Evolutionary conservation across 2,888 invertebrate genomes (phyloP).

Genomic region (Trissolcus japonicus): DNA sequence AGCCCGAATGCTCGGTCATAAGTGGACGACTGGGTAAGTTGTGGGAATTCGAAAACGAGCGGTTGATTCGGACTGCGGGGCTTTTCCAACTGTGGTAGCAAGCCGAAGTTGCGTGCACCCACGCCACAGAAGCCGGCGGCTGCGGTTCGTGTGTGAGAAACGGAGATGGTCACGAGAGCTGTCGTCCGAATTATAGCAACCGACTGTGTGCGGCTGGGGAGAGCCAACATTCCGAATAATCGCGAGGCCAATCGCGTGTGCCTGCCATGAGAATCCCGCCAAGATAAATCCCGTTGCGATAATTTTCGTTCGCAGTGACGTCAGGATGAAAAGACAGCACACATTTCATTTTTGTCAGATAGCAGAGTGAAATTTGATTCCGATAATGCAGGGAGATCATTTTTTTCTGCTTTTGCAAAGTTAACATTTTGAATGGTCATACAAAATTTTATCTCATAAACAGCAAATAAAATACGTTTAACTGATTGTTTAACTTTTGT

Average conservation of each 20-base stretch:
- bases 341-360: too few species aligned
- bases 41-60: constrained; percentile 70
- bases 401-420: too few species aligned
- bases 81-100: constrained; percentile 59
- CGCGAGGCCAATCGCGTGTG: constrained; percentile 61
- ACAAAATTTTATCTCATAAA: too few species aligned
- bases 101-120: constrained; percentile 69
- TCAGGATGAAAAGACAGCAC: constrained; percentile 6
- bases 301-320: constrained; percentile 43
- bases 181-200: constrained; percentile 59
- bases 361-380: too few species aligned
- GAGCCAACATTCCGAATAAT: constrained; percentile 49
- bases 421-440: too few species aligned
- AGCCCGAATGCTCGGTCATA: constrained; percentile 62
- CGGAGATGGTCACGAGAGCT: constrained; percentile 57
- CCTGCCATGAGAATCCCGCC: constrained; percentile 60
- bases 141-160: constrained; percentile 57
- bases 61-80: constrained; percentile 58
- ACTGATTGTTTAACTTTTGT: too few species aligned
- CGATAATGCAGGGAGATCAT: too few species aligned
- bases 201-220: constrained; percentile 34
- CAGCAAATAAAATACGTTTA: too few species aligned
- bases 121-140: constrained; percentile 62
- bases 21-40: constrained; percentile 59
- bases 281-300: constrained; percentile 44